These are phyloP conservation scores for Porites australiensis DNA, from an alignment of 64 coral and sea anemone species.

Conservation along the genomic window DNA sequence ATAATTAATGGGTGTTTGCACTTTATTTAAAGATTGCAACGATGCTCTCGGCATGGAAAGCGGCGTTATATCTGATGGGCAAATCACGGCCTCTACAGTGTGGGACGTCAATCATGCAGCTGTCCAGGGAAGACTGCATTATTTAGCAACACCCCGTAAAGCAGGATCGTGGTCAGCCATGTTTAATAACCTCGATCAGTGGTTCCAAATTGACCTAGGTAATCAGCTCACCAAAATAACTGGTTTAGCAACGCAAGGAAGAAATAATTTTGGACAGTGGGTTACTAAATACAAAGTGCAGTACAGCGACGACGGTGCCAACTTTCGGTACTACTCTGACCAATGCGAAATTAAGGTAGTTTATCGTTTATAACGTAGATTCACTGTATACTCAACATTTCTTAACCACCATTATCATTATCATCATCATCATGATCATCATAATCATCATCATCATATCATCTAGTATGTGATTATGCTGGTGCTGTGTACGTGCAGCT, in stretches of 20 bases:
- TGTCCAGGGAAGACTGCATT: neutral
- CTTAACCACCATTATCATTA: too few relatives aligned
- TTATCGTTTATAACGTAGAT: too few relatives aligned
- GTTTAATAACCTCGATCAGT: neutral
- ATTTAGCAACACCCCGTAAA: neutral
- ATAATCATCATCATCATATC: too few relatives aligned
- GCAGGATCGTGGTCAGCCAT: constrained; percentile 24
- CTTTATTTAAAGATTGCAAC: neutral
- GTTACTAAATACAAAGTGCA: neutral
- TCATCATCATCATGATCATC: too few relatives aligned
- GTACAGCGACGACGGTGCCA: constrained; percentile 29
- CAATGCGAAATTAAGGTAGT: neutral
- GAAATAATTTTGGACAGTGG: constrained; percentile 23
- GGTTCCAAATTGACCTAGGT: constrained; percentile 24
- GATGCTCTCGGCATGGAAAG: constrained; percentile 22
- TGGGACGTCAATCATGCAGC: neutral
- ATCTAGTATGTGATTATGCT: too few relatives aligned
- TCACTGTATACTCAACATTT: too few relatives aligned
- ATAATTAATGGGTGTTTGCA: too few relatives aligned
- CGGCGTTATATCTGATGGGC: neutral
- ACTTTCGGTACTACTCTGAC: neutral
- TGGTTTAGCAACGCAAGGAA: constrained; percentile 30
- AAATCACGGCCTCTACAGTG: constrained; percentile 15
- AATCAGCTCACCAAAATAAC: constrained; percentile 9
- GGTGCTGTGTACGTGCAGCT: too few relatives aligned